Conservation (phyloP, 2,797 vertebrate genomes). For the Cossypha niveicapilla region DNA sequence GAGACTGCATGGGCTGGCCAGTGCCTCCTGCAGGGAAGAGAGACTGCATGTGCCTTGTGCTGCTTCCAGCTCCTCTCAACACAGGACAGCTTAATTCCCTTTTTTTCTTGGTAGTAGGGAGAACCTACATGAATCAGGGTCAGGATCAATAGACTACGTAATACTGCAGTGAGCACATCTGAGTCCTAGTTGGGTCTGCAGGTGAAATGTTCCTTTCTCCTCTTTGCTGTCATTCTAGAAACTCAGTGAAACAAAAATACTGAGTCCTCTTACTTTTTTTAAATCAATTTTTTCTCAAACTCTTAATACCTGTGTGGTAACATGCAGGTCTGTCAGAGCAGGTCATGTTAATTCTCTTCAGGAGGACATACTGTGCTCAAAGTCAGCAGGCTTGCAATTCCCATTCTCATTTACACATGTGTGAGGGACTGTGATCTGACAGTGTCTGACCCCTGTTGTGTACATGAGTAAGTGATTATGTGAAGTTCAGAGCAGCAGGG, state of each 20-base stretch:
- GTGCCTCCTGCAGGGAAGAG: not conserved
- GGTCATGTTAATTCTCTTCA: not conserved
- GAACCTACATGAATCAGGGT: not conserved
- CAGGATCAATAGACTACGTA: not conserved
- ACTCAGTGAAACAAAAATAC: not conserved
- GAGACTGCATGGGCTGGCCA: not conserved
- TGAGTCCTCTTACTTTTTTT: not conserved
- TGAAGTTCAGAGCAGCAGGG: not conserved
- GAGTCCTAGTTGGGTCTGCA: not conserved
- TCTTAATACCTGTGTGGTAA: not conserved
- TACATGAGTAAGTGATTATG: not conserved
- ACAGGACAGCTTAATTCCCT: not conserved
- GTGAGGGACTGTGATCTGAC: not conserved
- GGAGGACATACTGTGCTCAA: not conserved
- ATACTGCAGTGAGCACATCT: not conserved
- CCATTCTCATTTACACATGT: not conserved
- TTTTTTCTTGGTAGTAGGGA: not conserved
- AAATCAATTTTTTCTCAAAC: accelerated
- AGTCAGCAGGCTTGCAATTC: not conserved
- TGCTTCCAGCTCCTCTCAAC: not conserved
- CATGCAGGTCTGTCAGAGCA: not conserved
- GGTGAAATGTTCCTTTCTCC: not conserved
- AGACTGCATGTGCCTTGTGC: not conserved
- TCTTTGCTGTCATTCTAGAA: not conserved
- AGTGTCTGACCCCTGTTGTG: not conserved